Evolutionary conservation across 2,888 invertebrate species (phyloP).

Genomic region (Amiota mariae): DNA sequence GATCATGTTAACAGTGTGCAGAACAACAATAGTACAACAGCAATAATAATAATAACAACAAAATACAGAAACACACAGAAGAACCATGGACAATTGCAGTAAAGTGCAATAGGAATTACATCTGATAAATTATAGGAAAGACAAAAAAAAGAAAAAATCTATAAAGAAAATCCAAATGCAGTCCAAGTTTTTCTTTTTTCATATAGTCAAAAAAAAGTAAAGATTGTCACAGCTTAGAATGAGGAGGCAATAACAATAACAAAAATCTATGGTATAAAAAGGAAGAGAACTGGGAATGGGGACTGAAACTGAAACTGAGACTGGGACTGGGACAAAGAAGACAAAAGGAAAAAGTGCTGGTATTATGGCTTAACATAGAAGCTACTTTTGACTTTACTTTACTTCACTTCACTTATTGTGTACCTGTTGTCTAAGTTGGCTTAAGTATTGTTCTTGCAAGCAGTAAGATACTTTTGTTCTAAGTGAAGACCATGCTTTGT

Average conservation of each 20-base stretch:
- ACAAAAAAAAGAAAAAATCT: neutral
- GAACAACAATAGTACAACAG: slow-evolving; percentile 45
- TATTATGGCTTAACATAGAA: neutral
- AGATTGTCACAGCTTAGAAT: slow-evolving; percentile 23
- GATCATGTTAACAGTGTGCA: slow-evolving; percentile 67
- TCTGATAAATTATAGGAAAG: slow-evolving; percentile 65
- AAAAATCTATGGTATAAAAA: too few species aligned
- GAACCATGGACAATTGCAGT: slow-evolving; percentile 31
- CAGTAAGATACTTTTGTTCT: neutral
- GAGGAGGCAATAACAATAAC: slow-evolving; percentile 17
- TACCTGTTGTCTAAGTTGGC: too few species aligned
- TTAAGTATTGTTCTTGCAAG: too few species aligned
- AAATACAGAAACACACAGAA: neutral
- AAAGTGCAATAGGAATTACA: slow-evolving; percentile 59
- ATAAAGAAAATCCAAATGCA: slow-evolving; percentile 42
- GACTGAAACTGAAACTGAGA: too few species aligned
- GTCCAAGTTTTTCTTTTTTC: slow-evolving; percentile 9
- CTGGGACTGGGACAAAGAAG: neutral
- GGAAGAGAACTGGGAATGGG: too few species aligned
- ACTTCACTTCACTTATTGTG: too few species aligned
- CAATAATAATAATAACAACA: slow-evolving; percentile 29
- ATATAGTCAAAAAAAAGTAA: neutral
- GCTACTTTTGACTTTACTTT: too few species aligned
- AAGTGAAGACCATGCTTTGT: slow-evolving; percentile 6
- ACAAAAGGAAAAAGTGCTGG: neutral